Evolutionary conservation across 2,797 vertebrate genomes (phyloP).

Genomic region (Enteromius trimaculatus): DNA sequence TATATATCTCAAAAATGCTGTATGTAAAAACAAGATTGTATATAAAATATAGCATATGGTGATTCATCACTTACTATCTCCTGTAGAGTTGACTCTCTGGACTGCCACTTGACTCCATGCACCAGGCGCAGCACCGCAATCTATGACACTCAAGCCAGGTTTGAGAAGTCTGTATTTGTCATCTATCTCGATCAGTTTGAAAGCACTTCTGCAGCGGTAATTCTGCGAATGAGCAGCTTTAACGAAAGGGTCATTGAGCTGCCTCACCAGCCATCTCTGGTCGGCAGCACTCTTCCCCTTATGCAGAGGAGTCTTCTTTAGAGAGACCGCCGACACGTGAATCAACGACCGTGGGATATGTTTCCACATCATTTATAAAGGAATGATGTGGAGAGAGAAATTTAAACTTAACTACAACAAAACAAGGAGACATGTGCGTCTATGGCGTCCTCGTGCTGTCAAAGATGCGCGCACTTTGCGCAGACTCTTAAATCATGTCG

Average conservation of each 20-base stretch:
- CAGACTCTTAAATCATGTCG: background rate
- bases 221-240: conserved; percentile 81
- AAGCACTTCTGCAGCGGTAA: conserved; percentile 93
- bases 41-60: background rate
- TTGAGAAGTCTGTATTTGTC: conserved; percentile 79
- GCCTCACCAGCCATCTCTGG: conserved; percentile 85
- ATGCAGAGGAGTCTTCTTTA: conserved; percentile 68
- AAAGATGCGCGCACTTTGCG: background rate
- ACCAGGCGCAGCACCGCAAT: conserved; percentile 93
- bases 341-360: conserved; percentile 63
- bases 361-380: conserved; percentile 56
- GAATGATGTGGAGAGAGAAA: too few relatives aligned
- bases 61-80: conserved; percentile 76
- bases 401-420: background rate
- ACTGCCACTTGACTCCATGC: conserved; percentile 95
- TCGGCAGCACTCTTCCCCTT: conserved; percentile 75
- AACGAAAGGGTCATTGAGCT: conserved; percentile 89
- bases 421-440: background rate
- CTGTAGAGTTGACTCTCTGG: conserved; percentile 85
- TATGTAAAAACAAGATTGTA: too few relatives aligned
- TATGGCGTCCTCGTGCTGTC: background rate
- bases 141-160: conserved; percentile 86
- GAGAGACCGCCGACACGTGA: conserved; percentile 66
- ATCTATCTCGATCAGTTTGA: conserved; percentile 91
- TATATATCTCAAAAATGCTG: background rate